A percentile compares a stretch with the other conserved stretches of the same genome.
These are phyloP conservation scores for Phengaris alcon DNA, from an alignment of 2,888 invertebrate species.

Conservation along the genomic window DNA sequence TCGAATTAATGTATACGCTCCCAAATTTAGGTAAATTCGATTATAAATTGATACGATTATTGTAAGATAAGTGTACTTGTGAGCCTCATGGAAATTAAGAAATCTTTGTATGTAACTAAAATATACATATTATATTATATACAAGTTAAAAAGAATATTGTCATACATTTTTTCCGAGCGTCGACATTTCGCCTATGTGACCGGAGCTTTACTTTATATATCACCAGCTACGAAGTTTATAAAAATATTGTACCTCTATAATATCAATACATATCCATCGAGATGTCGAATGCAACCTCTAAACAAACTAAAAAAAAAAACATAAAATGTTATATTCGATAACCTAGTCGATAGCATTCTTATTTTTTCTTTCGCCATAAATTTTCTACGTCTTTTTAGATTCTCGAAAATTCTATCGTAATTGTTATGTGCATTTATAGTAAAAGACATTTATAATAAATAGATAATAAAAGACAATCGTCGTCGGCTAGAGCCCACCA, in stretches of 20 bases:
- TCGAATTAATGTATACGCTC: constrained; percentile 78
- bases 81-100: constrained; percentile 74
- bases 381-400: constrained; percentile 72
- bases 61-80: constrained; percentile 75
- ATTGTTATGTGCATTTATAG: constrained; percentile 71
- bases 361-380: constrained; percentile 62
- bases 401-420: constrained; percentile 60
- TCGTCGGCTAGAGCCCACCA: constrained; percentile 64
- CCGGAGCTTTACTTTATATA: constrained; percentile 42
- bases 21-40: constrained; percentile 75
- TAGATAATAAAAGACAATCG: constrained; percentile 38
- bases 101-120: constrained; percentile 78
- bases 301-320: constrained; percentile 56
- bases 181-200: constrained; percentile 64
- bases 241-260: constrained; percentile 38
- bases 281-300: constrained; percentile 65
- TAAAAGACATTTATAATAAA: constrained; percentile 36
- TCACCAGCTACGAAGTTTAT: constrained; percentile 33
- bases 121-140: constrained; percentile 76
- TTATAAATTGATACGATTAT: constrained; percentile 74
- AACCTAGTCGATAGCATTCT: constrained; percentile 74
- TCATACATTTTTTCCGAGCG: constrained; percentile 74
- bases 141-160: constrained; percentile 70
- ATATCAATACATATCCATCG: constrained; percentile 70
- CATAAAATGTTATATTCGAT: constrained; percentile 75